These are phyloP conservation scores for Cyprinodon diabolis DNA, from an alignment of 2,797 vertebrate species.

Conservation along the genomic window DNA sequence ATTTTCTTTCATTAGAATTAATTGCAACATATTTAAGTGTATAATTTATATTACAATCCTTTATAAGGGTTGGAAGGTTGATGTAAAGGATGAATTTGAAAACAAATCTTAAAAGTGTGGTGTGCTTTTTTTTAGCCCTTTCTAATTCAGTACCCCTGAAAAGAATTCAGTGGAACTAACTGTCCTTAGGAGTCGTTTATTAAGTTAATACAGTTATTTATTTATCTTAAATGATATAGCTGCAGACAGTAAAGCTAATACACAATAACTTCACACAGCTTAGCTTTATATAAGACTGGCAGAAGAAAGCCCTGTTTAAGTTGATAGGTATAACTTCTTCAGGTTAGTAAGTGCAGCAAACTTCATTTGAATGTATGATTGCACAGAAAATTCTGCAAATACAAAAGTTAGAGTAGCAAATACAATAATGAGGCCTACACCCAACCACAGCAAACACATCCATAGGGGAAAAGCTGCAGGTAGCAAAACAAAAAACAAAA, in stretches of 20 bases:
- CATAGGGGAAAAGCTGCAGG: no score
- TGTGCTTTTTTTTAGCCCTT: not conserved
- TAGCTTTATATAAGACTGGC: not conserved
- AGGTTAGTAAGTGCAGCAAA: no score
- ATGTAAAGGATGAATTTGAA: not conserved
- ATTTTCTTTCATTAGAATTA: no score
- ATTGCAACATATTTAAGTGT: not conserved
- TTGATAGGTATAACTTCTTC: no score
- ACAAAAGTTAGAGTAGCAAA: no score
- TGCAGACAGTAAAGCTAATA: no score
- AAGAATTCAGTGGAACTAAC: not conserved
- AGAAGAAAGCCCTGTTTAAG: not conserved
- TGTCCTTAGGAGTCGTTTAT: not conserved
- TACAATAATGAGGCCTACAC: no score
- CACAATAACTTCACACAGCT: not conserved
- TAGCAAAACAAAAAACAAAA: no score
- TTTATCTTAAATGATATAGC: no score
- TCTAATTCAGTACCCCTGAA: not conserved
- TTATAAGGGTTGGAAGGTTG: not conserved
- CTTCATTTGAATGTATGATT: no score
- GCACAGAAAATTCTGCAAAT: no score
- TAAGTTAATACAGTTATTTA: not conserved
- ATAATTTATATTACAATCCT: not conserved
- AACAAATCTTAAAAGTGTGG: not conserved
- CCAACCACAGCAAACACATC: no score